Conservation (phyloP, 2,113 vertebrate genomes). For the Pandion haliaetus region DNA sequence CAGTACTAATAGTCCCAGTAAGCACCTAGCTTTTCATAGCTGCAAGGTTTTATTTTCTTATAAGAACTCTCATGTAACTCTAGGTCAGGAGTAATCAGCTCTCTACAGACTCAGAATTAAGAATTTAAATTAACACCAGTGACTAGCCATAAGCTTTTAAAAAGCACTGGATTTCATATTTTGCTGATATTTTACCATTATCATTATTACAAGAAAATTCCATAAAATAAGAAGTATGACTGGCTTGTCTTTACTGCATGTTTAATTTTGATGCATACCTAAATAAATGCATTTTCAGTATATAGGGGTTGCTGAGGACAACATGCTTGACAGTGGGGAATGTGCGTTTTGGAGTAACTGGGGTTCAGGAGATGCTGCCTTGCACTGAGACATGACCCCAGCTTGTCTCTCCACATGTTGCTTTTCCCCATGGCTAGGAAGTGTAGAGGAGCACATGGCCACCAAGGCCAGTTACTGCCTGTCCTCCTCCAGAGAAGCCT, state of each 20-base stretch:
- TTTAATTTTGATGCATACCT: background rate
- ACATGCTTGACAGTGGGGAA: fast-evolving
- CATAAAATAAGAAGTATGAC: background rate
- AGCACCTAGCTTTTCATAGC: background rate
- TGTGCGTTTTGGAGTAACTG: background rate
- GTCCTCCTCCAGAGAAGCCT: background rate
- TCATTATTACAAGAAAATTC: background rate
- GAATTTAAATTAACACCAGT: background rate
- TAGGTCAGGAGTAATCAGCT: background rate
- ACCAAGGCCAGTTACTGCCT: background rate
- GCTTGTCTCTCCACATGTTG: fast-evolving
- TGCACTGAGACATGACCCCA: background rate
- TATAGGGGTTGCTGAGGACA: background rate
- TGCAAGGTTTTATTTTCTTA: background rate
- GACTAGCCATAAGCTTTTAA: background rate
- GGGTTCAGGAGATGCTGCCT: background rate
- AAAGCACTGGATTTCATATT: background rate
- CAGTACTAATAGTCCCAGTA: background rate
- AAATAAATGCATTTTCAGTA: background rate
- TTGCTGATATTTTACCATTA: background rate
- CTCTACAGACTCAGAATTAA: background rate
- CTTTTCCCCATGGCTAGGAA: background rate
- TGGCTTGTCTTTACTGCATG: background rate
- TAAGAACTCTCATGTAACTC: background rate
- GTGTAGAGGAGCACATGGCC: background rate